Evolutionary conservation across 2,888 invertebrate genomes (phyloP).

Genomic region (Schrankia costaestrigalis): DNA sequence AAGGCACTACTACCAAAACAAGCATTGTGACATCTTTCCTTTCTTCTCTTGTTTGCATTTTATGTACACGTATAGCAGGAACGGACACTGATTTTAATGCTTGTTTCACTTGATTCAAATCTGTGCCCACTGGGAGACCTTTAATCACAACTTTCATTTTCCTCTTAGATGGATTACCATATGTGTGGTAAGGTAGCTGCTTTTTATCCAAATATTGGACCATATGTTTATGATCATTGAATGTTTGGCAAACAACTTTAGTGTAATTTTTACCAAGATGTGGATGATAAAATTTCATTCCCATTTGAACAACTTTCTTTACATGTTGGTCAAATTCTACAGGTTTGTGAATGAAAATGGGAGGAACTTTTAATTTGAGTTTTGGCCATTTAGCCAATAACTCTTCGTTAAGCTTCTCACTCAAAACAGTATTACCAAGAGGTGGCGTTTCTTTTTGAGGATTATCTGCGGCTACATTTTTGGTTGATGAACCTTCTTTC

Average conservation of each 20-base stretch:
- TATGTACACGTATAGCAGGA: conserved; percentile 50
- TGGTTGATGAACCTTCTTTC: conserved; percentile 23
- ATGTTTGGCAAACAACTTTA: conserved; percentile 41
- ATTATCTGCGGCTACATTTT: conserved; percentile 19
- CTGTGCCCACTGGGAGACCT: conserved; percentile 45
- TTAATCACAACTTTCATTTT: conserved; percentile 55
- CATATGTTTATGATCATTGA: conserved; percentile 45
- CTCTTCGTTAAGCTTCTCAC: conserved; percentile 18
- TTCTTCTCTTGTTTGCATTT: conserved; percentile 43
- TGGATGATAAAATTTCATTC: conserved; percentile 44
- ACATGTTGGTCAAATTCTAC: conserved; percentile 32
- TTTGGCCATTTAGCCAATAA: conserved; percentile 42
- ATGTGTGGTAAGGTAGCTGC: conserved; percentile 55
- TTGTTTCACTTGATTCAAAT: conserved; percentile 38
- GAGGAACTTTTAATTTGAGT: conserved; percentile 41
- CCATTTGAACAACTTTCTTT: conserved; percentile 32
- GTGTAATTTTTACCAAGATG: conserved; percentile 29
- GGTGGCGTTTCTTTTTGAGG: neutral
- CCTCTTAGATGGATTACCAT: conserved; percentile 45
- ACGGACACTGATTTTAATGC: conserved; percentile 43
- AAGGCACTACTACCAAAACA: conserved; percentile 48
- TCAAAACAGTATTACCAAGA: conserved; percentile 21
- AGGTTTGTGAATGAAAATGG: conserved; percentile 51
- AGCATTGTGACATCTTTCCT: conserved; percentile 35
- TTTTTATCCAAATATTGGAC: conserved; percentile 45